These are phyloP conservation scores for Calameuta idolon DNA, from an alignment of 2,888 invertebrate genomes.

Conservation along the genomic window DNA sequence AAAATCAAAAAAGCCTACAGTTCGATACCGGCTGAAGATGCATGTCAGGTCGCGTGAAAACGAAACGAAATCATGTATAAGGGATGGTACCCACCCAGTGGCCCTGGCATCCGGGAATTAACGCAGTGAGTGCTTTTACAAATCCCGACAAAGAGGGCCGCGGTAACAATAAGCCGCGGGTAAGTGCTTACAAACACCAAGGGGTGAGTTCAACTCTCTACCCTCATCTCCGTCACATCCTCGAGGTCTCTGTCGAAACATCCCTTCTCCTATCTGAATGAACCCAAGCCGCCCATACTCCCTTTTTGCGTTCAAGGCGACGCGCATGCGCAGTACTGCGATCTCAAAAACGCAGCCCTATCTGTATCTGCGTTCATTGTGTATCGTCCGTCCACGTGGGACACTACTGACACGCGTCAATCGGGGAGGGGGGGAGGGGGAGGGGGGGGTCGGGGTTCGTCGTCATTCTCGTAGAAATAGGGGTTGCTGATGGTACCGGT, in stretches of 20 bases:
- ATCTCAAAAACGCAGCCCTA: not conserved
- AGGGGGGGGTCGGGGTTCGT: too few relatives aligned
- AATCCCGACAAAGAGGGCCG: slow-evolving; percentile 57
- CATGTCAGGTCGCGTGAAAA: slow-evolving; percentile 13
- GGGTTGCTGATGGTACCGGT: not conserved
- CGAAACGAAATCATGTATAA: slow-evolving; percentile 21
- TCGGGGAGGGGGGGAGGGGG: too few relatives aligned
- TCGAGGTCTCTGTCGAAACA: not conserved
- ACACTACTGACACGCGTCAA: not conserved
- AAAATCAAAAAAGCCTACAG: not conserved
- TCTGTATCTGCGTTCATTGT: not conserved
- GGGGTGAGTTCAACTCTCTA: slow-evolving; percentile 29
- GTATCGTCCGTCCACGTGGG: not conserved
- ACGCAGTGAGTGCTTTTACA: slow-evolving; percentile 57
- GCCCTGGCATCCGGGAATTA: slow-evolving; percentile 47
- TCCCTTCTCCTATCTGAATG: not conserved
- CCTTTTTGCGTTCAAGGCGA: not conserved
- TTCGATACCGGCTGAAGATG: not conserved
- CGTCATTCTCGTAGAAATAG: not conserved
- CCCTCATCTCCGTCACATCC: not conserved
- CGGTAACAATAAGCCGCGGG: slow-evolving; percentile 56
- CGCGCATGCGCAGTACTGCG: not conserved
- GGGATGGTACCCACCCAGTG: slow-evolving; percentile 12
- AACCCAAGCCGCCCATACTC: not conserved
- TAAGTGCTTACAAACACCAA: slow-evolving; percentile 56